Conservation (phyloP, 92 coral and sea anemone genomes). For the Palythoa caribaeorum region DNA sequence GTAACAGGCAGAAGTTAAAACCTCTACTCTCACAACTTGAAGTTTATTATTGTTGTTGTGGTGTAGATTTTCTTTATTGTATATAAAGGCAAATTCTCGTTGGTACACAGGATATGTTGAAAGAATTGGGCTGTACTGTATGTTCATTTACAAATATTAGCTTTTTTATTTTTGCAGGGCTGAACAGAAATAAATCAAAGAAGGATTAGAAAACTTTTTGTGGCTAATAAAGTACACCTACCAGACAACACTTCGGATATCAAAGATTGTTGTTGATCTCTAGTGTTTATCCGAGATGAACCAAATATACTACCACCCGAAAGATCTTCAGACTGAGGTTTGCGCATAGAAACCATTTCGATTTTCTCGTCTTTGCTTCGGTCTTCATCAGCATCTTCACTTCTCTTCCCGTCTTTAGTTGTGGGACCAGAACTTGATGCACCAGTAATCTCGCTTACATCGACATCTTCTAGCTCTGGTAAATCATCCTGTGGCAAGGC, state of each 20-base stretch:
- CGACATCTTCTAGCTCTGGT: conserved; percentile 95
- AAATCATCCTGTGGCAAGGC: conserved; percentile 55
- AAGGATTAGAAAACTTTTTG: neutral
- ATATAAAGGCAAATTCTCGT: too few relatives aligned
- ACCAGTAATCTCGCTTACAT: conserved; percentile 76
- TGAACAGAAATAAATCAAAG: neutral
- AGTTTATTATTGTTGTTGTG: too few relatives aligned
- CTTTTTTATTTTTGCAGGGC: too few relatives aligned
- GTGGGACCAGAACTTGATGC: conserved; percentile 42
- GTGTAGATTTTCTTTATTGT: too few relatives aligned
- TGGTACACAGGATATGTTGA: too few relatives aligned
- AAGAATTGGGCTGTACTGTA: too few relatives aligned
- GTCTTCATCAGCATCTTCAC: neutral
- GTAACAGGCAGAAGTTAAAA: too few relatives aligned
- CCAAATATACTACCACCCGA: conserved; percentile 20
- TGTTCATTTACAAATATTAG: too few relatives aligned
- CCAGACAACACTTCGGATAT: conserved; percentile 39
- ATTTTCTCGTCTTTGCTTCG: neutral
- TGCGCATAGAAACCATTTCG: conserved; percentile 17
- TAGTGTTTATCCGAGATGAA: conserved; percentile 11
- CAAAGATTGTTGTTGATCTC: conserved; percentile 19
- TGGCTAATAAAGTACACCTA: neutral
- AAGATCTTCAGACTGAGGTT: neutral
- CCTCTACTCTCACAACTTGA: too few relatives aligned
- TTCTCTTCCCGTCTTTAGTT: neutral